Evolutionary conservation across 2,113 vertebrate genomes (phyloP).

Genomic region (Leptobrachium leishanense): DNA sequence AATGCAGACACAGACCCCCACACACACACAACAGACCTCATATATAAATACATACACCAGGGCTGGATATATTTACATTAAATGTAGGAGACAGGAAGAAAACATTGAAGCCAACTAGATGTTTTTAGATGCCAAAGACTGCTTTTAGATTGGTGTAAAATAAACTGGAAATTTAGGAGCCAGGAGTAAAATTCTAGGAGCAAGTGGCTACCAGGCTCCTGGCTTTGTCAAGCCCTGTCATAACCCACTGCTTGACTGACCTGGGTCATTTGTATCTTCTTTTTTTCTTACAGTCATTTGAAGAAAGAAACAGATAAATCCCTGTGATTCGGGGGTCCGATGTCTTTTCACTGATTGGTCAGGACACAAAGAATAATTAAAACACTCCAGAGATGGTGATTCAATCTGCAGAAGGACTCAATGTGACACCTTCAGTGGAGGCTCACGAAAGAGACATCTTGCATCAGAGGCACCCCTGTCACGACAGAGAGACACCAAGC

Average conservation of each 20-base stretch:
- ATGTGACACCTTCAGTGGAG: background rate
- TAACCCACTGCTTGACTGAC: background rate
- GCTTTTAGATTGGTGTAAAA: too few species aligned
- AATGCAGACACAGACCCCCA: too few species aligned
- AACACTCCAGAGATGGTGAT: constrained; percentile 26
- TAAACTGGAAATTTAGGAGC: too few species aligned
- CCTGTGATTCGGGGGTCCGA: constrained; percentile 78
- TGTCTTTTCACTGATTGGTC: constrained; percentile 54
- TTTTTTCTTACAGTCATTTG: constrained; percentile 80
- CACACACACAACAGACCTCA: too few species aligned
- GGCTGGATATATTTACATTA: too few species aligned
- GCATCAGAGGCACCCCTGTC: background rate
- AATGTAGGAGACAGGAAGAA: too few species aligned
- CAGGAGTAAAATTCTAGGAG: too few species aligned
- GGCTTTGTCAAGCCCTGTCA: too few species aligned
- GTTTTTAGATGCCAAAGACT: too few species aligned
- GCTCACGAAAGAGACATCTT: background rate
- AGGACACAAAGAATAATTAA: constrained; percentile 14
- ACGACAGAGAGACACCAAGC: constrained; percentile 3
- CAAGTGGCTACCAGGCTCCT: too few species aligned
- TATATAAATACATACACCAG: too few species aligned
- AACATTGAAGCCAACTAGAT: too few species aligned
- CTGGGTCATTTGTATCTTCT: background rate
- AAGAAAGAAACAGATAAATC: constrained; percentile 98
- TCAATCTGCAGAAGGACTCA: background rate